phyloP scores from a whole-genome alignment of 2,888 invertebrate species.

The Diplazon laetatorius region DNA sequence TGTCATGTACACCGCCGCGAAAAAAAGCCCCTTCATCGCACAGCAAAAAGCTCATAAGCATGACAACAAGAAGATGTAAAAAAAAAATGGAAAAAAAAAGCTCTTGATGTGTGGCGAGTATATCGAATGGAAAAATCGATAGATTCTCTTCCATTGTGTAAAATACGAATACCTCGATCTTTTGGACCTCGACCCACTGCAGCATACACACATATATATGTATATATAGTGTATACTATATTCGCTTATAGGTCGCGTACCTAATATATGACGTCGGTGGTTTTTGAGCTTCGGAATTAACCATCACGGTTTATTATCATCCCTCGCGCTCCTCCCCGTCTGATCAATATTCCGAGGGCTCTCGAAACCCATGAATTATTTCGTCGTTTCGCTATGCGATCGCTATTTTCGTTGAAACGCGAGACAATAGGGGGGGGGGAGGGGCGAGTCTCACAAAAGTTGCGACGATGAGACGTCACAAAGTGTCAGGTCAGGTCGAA shows the following conservation, averaged over 20 bases:
- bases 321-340: too few relatives aligned
- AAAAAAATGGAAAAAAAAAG: not conserved
- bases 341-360: slow-evolving; percentile 7
- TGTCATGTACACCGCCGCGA: not conserved
- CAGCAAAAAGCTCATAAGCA: slow-evolving; percentile 17
- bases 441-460: too few relatives aligned
- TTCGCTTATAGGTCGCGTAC: too few relatives aligned
- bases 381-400: not conserved
- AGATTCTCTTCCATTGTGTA: slow-evolving; percentile 11
- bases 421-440: not conserved
- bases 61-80: not conserved
- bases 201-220: not conserved
- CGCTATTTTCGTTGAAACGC: slow-evolving; percentile 9
- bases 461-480: too few relatives aligned
- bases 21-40: not conserved
- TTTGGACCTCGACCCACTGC: not conserved
- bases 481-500: too few relatives aligned
- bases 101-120: not conserved
- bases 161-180: slow-evolving; percentile 12
- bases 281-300: slow-evolving; percentile 3
- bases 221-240: too few relatives aligned
- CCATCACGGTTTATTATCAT: not conserved
- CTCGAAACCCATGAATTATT: not conserved
- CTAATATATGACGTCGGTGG: not conserved
- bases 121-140: slow-evolving; percentile 10